Evolutionary conservation across 2,888 invertebrate genomes (phyloP), one percentile per base, ranked within the genome.

Genomic region (Trissoscelio sp.): DNA sequence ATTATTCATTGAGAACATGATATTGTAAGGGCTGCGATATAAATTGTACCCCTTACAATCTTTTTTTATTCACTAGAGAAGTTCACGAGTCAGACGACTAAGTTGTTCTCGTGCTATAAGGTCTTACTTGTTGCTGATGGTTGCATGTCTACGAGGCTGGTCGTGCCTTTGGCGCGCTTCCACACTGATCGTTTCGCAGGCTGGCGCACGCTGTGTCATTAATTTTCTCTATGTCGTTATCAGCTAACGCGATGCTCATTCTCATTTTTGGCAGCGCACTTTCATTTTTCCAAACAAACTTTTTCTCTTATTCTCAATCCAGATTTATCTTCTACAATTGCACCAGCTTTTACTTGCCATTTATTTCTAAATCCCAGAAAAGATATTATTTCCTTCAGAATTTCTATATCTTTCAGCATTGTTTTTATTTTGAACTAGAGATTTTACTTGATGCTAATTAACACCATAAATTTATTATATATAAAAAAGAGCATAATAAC

Each of bases 71-170:
- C n/a, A n/a, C n/a, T n/a, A n/a, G n/a, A n/a, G n/a, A n/a, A n/a
- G n/a, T n/a, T n/a, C n/a, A n/a, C n/a, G n/a, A n/a, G n/a, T n/a
- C 44, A 77, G 62, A 58, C 67, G 74, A 79, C 77, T 37, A 73
- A 84, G 81, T 77, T 84, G 82, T 80, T 86, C 85, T 86, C 85
- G 85, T 87, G 87, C 85, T 84, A 79, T 86, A 87, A 87, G 86
- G 86, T 89, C 86, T 88, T 89, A 90, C 90, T 90, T 90, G 89
- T 90, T 90, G 89, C 89, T 90, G 89, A 88, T 87, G 87, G 88
- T 90, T 88, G 89, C 90, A 90, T 90, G 90, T 90, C 89, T 88
- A 86, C 86, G 85, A 83, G 80, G 79, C 82, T 81, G 81, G 82
- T 84, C 86, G 83, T 85, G 85, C 85, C 86, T 85, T 87, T 84